Evolutionary conservation across 2,888 invertebrate genomes (phyloP), one percentile per base, ranked within the genome.

Genomic region (Pristionchus japonicus): DNA sequence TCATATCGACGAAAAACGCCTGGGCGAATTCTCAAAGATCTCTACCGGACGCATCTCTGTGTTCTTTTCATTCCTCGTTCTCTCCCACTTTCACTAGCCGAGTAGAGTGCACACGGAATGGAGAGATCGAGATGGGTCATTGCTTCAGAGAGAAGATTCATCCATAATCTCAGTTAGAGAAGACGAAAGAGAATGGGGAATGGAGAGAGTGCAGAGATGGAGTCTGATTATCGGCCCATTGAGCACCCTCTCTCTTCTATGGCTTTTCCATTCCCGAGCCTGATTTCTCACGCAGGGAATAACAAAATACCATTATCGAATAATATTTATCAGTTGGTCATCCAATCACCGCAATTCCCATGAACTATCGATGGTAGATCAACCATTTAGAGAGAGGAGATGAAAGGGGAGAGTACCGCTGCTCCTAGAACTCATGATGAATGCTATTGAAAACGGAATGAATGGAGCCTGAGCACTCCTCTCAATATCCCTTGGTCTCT

Each of bases 261-360:
- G 77, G 77, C 77, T 77, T 77, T 37, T 37, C 34, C 20, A 34
- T 34, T 37, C 37, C 31, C 70, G 27, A 11, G 40, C 77, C 15
- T n/a, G n/a, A 43, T 77, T 77, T 77, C 77, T 77, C 77, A 40
- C 77, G 43, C 1, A 77, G 23, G 34, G 43, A 77, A 40, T 77
- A 70, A 70, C 77, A 77, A 27, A 43, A 77, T 47, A 77, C n/a
- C n/a, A n/a, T n/a, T 17, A 40, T 23, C 11, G 43, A 43, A 77
- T 77, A 77, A 77, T 77, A 77, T 77, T 77, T 77, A 77, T 77
- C 77, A 77, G 43, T 11, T 77, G 77, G 37, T 3, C 34, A 23
- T 74, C 20, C 40, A 47, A 43, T 77, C 77, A 77, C 31, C 31
- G 27, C 31, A 2, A 64, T 64, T 64, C 34, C n/a, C 70, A 34